Percentiles rank a stretch among this genome's conserved stretches.
These are phyloP conservation scores for Bombus waltoni DNA, from an alignment of 1,140 invertebrate species.

Conservation along the genomic window DNA sequence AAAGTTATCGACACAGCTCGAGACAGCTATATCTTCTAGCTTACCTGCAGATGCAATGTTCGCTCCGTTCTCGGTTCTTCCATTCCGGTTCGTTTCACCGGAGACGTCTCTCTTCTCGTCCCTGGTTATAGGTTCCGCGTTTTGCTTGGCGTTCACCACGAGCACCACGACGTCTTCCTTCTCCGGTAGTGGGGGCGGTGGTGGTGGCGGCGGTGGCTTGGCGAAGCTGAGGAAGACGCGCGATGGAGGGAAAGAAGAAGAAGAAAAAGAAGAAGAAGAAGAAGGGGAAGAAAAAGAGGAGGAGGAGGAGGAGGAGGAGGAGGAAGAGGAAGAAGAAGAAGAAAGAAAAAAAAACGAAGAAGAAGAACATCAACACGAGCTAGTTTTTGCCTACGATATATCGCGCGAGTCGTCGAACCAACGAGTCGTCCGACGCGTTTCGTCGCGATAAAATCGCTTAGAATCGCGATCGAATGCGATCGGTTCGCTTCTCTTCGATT, in stretches of 20 bases:
- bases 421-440: background rate
- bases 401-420: background rate
- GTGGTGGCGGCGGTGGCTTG: constrained; percentile 79
- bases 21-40: background rate
- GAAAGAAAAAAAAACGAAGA: background rate
- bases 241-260: background rate
- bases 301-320: background rate
- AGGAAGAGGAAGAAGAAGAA: too few relatives aligned
- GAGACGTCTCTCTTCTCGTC: constrained; percentile 69
- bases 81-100: constrained; percentile 60
- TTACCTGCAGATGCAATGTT: constrained; percentile 30
- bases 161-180: constrained; percentile 73
- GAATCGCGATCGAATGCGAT: background rate
- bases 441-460: background rate
- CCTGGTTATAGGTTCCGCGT: constrained; percentile 55
- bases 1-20: background rate
- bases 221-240: constrained; percentile 67
- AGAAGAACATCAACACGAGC: background rate
- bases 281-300: background rate
- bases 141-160: constrained; percentile 62
- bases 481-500: background rate
- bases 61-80: constrained; percentile 67
- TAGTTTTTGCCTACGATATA: background rate
- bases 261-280: background rate
- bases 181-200: constrained; percentile 80